Percentiles rank a stretch among this genome's conserved stretches.
These are phyloP conservation scores for Quadroppia sp. DNA, from an alignment of 2,888 invertebrate genomes.

Conservation along the genomic window DNA sequence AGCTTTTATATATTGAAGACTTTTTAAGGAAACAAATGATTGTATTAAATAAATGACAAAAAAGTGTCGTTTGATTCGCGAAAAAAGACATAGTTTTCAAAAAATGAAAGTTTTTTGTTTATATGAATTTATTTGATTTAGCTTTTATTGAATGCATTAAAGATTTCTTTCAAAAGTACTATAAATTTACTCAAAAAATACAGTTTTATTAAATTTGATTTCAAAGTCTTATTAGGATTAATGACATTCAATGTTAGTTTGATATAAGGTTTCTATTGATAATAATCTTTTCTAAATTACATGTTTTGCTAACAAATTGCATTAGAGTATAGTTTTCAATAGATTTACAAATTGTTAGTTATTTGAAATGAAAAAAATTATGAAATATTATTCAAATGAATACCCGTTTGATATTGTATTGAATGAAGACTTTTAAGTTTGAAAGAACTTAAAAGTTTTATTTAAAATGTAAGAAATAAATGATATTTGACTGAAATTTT, in stretches of 20 bases:
- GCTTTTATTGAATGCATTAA: not conserved
- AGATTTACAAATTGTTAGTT: not conserved
- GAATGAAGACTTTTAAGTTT: not conserved
- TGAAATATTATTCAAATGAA: not conserved
- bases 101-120: not conserved
- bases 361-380: not conserved
- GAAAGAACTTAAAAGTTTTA: not conserved
- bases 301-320: not conserved
- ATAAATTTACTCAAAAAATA: not conserved
- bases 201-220: not conserved
- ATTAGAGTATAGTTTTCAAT: not conserved
- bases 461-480: not conserved
- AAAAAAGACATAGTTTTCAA: not conserved
- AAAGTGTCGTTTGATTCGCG: not conserved
- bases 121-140: not conserved
- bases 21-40: not conserved
- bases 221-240: not conserved
- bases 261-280: not conserved
- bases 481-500: not conserved
- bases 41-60: not conserved
- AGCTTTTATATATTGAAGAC: not conserved
- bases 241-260: not conserved
- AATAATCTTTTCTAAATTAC: not conserved
- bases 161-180: not conserved
- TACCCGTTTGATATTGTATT: not conserved